phyloP scores from a whole-genome alignment of 2,888 invertebrate species.

The Pachydiplax longipennis region DNA sequence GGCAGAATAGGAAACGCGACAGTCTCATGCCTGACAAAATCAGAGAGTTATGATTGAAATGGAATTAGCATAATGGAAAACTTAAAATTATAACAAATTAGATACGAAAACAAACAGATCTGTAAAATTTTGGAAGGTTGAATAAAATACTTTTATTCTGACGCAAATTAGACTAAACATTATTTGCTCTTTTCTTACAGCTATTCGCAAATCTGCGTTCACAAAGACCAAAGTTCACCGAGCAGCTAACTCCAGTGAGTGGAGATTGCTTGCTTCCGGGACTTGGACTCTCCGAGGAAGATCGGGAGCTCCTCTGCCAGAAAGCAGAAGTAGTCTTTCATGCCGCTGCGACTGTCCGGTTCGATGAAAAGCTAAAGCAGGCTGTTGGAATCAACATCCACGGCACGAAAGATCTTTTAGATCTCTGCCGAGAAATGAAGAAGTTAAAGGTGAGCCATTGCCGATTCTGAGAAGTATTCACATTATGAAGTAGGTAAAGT shows the following conservation, averaged over 20 bases:
- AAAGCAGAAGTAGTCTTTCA: slow-evolving; percentile 80
- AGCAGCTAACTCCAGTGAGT: slow-evolving; percentile 72
- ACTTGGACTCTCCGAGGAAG: slow-evolving; percentile 68
- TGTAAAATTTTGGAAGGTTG: too few relatives aligned
- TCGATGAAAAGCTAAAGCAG: slow-evolving; percentile 80
- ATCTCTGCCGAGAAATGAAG: slow-evolving; percentile 73
- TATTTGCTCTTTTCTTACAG: slow-evolving; percentile 55
- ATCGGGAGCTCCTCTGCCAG: slow-evolving; percentile 68
- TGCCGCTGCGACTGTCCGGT: slow-evolving; percentile 90
- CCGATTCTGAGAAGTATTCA: too few relatives aligned
- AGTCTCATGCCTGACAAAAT: too few relatives aligned
- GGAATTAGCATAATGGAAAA: too few relatives aligned
- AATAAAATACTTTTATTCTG: too few relatives aligned
- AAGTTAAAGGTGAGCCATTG: slow-evolving; percentile 69
- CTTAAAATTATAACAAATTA: too few relatives aligned
- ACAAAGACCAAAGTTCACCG: slow-evolving; percentile 66
- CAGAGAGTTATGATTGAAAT: too few relatives aligned
- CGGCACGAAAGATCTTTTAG: slow-evolving; percentile 78
- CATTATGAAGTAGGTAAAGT: too few relatives aligned
- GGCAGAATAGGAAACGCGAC: too few relatives aligned
- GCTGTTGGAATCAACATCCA: slow-evolving; percentile 82
- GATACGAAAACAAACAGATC: too few relatives aligned
- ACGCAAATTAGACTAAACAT: neutral
- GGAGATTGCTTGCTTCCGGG: slow-evolving; percentile 74
- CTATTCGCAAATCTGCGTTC: slow-evolving; percentile 64